Conservation (phyloP, 2,888 invertebrate species). For the Steinernema scapterisci region DNA sequence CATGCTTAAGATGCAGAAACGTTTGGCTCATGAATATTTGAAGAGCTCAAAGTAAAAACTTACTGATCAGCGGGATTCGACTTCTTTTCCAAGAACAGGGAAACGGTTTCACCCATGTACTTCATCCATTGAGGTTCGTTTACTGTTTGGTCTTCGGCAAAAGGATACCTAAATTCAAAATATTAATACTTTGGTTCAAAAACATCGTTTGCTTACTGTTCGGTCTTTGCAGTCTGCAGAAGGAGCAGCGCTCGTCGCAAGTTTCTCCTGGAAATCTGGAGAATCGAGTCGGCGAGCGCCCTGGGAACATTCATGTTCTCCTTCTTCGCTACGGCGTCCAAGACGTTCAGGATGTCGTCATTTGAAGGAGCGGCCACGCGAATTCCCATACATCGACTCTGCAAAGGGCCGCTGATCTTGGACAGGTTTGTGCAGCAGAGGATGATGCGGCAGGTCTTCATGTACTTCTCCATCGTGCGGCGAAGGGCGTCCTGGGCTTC, state of each 20-base stretch:
- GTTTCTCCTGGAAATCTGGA: slow-evolving; percentile 83
- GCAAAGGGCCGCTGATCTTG: slow-evolving; percentile 93
- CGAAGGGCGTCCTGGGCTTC: slow-evolving; percentile 97
- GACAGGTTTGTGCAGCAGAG: slow-evolving; percentile 92
- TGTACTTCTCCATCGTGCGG: slow-evolving; percentile 99
- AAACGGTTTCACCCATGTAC: slow-evolving; percentile 84
- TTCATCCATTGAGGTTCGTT: slow-evolving; percentile 90
- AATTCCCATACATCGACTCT: slow-evolving; percentile 89
- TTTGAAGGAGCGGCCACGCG: slow-evolving; percentile 86
- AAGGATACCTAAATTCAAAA: slow-evolving; percentile 14
- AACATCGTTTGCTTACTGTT: slow-evolving; percentile 39
- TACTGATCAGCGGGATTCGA: slow-evolving; percentile 77
- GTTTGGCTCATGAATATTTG: too few species aligned
- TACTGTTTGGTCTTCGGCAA: slow-evolving; percentile 77
- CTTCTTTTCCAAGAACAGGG: slow-evolving; percentile 79
- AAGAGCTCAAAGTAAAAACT: background rate
- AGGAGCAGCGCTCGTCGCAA: slow-evolving; percentile 87
- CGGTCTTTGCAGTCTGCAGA: slow-evolving; percentile 74
- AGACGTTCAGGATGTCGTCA: slow-evolving; percentile 74
- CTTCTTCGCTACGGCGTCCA: slow-evolving; percentile 41
- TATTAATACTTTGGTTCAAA: background rate
- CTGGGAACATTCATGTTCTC: slow-evolving; percentile 51
- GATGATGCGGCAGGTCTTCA: slow-evolving; percentile 85
- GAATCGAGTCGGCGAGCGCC: slow-evolving; percentile 72
- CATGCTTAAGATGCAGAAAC: too few species aligned